Evolutionary conservation across 2,888 invertebrate genomes (phyloP).

Genomic region (Xanthia togata): DNA sequence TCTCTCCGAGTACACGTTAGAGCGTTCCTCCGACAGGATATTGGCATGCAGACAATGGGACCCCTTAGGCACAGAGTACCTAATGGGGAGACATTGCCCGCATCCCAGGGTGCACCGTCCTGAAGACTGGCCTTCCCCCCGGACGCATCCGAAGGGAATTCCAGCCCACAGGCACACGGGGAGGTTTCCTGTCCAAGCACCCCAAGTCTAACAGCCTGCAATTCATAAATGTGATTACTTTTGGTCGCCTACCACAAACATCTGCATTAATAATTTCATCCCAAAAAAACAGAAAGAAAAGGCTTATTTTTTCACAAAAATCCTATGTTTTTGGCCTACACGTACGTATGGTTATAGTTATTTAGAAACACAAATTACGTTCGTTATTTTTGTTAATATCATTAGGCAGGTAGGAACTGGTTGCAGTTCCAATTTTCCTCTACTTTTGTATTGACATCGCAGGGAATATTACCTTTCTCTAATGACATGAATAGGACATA

Average conservation of each 20-base stretch:
- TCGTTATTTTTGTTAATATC: slow-evolving; percentile 23
- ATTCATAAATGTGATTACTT: background rate
- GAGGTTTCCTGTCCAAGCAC: too few relatives aligned
- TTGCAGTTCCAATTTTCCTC: slow-evolving; percentile 40
- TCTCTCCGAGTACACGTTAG: too few relatives aligned
- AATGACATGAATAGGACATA: slow-evolving; percentile 21
- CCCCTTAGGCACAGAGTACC: too few relatives aligned
- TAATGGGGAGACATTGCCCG: too few relatives aligned
- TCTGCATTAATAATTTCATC: background rate
- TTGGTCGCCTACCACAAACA: background rate
- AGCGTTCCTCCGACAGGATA: too few relatives aligned
- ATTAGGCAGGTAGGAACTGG: slow-evolving; percentile 7
- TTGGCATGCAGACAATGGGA: too few relatives aligned
- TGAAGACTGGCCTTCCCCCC: too few relatives aligned
- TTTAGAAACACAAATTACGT: background rate
- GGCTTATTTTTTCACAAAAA: background rate
- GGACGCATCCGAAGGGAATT: too few relatives aligned
- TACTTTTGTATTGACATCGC: slow-evolving; percentile 31
- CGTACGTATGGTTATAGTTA: background rate
- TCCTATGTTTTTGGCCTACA: background rate
- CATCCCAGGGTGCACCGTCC: too few relatives aligned
- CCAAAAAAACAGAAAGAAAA: background rate
- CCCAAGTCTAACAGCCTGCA: background rate
- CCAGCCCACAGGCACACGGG: too few relatives aligned
- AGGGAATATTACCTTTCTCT: slow-evolving; percentile 24